phyloP scores from a whole-genome alignment of 2,797 vertebrate genomes.

The Tympanoctomys barrerae region DNA sequence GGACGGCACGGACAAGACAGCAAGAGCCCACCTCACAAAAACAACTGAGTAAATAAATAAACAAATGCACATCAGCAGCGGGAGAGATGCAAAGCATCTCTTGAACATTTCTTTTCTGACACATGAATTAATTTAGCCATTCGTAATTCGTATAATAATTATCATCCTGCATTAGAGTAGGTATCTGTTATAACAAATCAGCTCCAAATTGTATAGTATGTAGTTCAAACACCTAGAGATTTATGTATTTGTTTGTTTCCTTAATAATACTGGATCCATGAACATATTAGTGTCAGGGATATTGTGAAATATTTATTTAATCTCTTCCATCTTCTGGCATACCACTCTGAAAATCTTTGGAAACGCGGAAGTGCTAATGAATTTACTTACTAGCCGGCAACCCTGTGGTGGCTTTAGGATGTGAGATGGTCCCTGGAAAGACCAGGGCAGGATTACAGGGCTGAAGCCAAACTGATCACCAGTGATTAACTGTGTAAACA shows the following conservation, averaged over 20 bases:
- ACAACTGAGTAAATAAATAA: not conserved
- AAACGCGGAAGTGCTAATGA: not conserved
- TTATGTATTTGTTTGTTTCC: not conserved
- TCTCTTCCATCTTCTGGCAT: not conserved
- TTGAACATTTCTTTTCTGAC: not conserved
- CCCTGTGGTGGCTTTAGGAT: not conserved
- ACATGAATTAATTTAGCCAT: conserved; percentile 1
- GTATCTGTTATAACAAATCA: not conserved
- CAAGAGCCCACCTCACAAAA: not conserved
- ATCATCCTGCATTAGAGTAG: not conserved
- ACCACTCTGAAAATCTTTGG: not conserved
- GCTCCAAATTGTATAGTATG: not conserved
- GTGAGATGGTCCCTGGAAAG: not conserved
- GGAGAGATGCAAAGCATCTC: not conserved
- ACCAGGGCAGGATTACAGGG: not conserved
- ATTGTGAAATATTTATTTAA: not conserved
- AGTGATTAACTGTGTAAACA: not conserved
- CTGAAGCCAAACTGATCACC: not conserved
- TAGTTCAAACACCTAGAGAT: not conserved
- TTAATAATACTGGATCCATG: not conserved
- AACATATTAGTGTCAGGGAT: not conserved
- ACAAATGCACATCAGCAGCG: not conserved
- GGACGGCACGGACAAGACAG: not conserved
- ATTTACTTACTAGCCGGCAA: not conserved
- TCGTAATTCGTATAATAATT: not conserved